Conservation (phyloP, 1,140 invertebrate species). For the Probaryconus sp. region DNA sequence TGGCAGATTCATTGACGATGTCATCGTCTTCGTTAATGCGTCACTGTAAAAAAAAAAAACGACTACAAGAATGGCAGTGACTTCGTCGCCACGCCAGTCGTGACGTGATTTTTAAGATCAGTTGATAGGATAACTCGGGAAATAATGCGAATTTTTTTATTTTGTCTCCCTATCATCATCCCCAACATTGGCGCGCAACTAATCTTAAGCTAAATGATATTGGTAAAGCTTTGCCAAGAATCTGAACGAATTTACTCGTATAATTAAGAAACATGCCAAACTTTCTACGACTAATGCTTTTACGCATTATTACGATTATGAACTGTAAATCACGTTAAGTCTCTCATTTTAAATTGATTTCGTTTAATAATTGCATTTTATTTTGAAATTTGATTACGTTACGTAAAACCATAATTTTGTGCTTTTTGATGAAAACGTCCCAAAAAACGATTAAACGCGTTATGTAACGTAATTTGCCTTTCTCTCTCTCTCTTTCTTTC, state of each 20-base stretch:
- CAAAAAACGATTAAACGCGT: too few species aligned
- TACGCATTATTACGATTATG: slow-evolving; percentile 37
- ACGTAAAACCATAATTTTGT: too few species aligned
- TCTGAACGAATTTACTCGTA: slow-evolving; percentile 13
- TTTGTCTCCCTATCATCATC: too few species aligned
- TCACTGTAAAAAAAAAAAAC: slow-evolving; percentile 1
- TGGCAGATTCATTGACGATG: slow-evolving; percentile 27
- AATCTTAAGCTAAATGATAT: slow-evolving; percentile 19
- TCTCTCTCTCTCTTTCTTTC: background rate
- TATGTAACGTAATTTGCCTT: slow-evolving; percentile 3
- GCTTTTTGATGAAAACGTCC: too few species aligned
- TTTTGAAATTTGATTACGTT: slow-evolving; percentile 1
- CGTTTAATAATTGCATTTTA: slow-evolving; percentile 28
- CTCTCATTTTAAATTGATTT: slow-evolving; percentile 30
- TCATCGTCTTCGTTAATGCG: slow-evolving; percentile 20
- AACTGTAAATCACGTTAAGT: slow-evolving; percentile 35
- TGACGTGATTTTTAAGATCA: slow-evolving; percentile 1
- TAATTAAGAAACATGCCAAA: slow-evolving; percentile 46
- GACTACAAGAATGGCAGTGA: slow-evolving; percentile 5
- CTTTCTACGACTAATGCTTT: slow-evolving; percentile 46
- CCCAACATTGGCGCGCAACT: background rate
- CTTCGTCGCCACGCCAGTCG: background rate
- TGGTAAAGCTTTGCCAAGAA: slow-evolving; percentile 16
- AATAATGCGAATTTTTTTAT: too few species aligned
- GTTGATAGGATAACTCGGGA: background rate